Evolutionary conservation across 2,797 vertebrate genomes (phyloP), one percentile per base, ranked within the genome.

Genomic region (Crocidura indochinensis): DNA sequence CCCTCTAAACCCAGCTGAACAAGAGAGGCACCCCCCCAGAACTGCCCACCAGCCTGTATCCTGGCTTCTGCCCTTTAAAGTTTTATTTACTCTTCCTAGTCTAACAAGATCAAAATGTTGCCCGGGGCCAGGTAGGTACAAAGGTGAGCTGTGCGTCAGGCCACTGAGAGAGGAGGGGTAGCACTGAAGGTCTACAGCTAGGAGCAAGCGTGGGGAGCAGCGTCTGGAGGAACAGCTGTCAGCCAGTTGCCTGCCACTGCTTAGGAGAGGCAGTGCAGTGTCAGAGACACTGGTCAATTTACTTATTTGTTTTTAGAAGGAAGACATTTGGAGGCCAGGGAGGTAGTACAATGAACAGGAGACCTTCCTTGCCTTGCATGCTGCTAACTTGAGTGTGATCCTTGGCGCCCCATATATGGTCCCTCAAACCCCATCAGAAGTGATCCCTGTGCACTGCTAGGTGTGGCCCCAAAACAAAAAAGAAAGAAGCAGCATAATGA

Each of bases 401-500:
- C 56, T 20, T 5, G 19, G 17, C 19, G 7, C 56, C 56, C 56
- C 56, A 60, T 60, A 60, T 60, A 17, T 60, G 56, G 56, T 60
- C 19, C 56, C 56, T 4, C 19, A 60, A 60, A 60, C 56, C 56
- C 56, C 19, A 6, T 20, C 56, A 60, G 56, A 20, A 60, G 56
- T 60, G 56, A 60, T 60, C 56, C 56, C 19, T 60, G 56, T 19
- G 56, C 1, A 7, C 56, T 6, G 15, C 53, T 19, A 5, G 53
- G 53, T 56, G 53, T 56, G 53, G 53, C 15, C 53, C 53, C 53
- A 56, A 56, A 56, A 56, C 53, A 56, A 15, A 51, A 51, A 10
- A 51, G 22, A 60, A 17, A 60, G 22, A 60, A 88, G 22, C 56
- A 88, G 53, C 71, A 92, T 77, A 86, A 77, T 69, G 87, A 81